phyloP scores from a whole-genome alignment of 2,888 invertebrate genomes.

The Aphodius sticticus region DNA sequence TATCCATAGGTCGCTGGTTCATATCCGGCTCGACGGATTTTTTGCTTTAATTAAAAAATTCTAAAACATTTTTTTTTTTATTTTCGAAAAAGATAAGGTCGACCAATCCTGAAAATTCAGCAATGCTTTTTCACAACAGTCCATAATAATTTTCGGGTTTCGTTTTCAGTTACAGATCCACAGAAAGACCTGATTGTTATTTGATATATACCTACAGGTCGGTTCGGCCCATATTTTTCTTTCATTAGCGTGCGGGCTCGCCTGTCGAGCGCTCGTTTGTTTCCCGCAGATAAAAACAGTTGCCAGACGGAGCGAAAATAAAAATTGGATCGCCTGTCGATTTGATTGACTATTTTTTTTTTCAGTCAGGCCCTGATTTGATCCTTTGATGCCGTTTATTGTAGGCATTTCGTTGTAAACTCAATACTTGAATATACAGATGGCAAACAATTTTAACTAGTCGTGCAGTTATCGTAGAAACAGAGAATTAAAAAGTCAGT shows the following conservation, averaged over 20 bases:
- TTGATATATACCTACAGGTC: not conserved
- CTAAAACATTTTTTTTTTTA: not conserved
- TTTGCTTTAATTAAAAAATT: constrained; percentile 31
- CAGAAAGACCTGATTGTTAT: not conserved
- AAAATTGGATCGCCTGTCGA: not conserved
- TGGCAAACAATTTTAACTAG: too few species aligned
- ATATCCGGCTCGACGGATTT: constrained; percentile 55
- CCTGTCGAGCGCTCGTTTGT: not conserved
- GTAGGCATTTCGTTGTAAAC: not conserved
- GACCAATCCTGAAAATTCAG: not conserved
- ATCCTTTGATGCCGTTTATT: not conserved
- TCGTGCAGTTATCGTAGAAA: too few species aligned
- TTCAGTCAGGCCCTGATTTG: not conserved
- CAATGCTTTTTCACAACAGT: too few species aligned
- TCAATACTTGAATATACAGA: too few species aligned
- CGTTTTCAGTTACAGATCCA: not conserved
- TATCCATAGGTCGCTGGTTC: constrained; percentile 67
- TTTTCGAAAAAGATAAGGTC: not conserved
- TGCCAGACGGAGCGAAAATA: not conserved
- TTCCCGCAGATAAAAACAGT: not conserved
- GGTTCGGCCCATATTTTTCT: not conserved
- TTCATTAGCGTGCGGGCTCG: not conserved
- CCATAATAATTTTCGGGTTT: not conserved
- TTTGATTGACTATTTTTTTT: not conserved
- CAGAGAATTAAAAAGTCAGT: too few species aligned